Percentiles rank a stretch among this genome's conserved stretches.
phyloP scores from a whole-genome alignment of 2,888 invertebrate species.

The Mimas tiliae region DNA sequence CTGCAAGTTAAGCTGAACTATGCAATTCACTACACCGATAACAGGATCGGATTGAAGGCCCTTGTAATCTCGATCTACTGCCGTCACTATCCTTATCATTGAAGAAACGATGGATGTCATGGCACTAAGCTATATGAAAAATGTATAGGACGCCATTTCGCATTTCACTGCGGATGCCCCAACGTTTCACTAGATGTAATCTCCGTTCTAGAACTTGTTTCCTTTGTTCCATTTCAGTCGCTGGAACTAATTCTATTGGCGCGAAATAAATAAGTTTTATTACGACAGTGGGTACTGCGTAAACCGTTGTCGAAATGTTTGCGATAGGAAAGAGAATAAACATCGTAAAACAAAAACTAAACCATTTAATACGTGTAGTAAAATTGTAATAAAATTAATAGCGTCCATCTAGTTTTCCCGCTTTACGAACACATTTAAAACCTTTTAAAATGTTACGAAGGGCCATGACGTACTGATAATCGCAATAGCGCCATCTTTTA shows the following conservation, averaged over 20 bases:
- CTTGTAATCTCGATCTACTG: too few species aligned
- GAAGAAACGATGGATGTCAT: too few species aligned
- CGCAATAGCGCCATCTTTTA: not conserved
- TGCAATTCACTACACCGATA: not conserved
- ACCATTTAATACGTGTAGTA: constrained; percentile 29
- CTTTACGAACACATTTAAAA: constrained; percentile 20
- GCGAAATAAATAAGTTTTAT: constrained; percentile 18
- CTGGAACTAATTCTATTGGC: constrained; percentile 5
- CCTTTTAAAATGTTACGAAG: constrained; percentile 19
- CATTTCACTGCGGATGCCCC: too few species aligned
- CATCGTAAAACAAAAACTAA: constrained; percentile 37
- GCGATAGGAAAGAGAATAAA: constrained; percentile 28
- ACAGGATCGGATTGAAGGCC: too few species aligned
- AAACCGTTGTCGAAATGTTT: not conserved
- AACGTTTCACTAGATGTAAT: too few species aligned
- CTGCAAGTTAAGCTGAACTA: not conserved
- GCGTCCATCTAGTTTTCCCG: constrained; percentile 21
- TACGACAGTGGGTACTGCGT: not conserved
- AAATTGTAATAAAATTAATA: constrained; percentile 30
- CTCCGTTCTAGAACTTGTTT: not conserved
- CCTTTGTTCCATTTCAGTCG: not conserved
- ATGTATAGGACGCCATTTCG: too few species aligned
- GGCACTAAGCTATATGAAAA: too few species aligned
- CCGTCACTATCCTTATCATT: too few species aligned
- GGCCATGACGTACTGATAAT: not conserved